These are phyloP conservation scores for Scaptomyza polygonia DNA, from an alignment of 2,888 invertebrate genomes.

Conservation along the genomic window DNA sequence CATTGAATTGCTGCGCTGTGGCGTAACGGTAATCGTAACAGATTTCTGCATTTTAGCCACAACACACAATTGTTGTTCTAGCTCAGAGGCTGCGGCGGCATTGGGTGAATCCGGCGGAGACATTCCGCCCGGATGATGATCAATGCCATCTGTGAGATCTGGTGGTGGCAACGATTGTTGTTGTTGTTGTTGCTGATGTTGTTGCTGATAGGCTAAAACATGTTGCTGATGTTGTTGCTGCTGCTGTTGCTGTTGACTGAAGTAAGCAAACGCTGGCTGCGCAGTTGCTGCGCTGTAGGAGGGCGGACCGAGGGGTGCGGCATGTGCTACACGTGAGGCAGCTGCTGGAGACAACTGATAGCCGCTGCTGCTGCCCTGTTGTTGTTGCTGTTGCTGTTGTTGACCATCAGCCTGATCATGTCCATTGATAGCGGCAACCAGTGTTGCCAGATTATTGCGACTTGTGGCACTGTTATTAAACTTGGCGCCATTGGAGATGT, in stretches of 20 bases:
- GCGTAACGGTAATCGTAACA: slow-evolving; percentile 88
- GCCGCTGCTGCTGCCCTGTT: slow-evolving; percentile 35
- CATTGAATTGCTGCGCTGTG: slow-evolving; percentile 92
- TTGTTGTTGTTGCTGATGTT: slow-evolving; percentile 40
- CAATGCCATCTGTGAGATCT: slow-evolving; percentile 76
- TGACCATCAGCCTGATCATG: slow-evolving; percentile 57
- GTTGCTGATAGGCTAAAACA: slow-evolving; percentile 45
- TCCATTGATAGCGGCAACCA: slow-evolving; percentile 77
- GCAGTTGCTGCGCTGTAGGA: slow-evolving; percentile 80
- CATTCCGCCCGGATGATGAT: slow-evolving; percentile 59
- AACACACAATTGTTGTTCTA: slow-evolving; percentile 83
- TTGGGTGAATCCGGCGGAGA: slow-evolving; percentile 71
- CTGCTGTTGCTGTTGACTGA: slow-evolving; percentile 50
- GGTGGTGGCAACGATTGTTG: slow-evolving; percentile 63
- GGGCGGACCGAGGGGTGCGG: slow-evolving; percentile 70
- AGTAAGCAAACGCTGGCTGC: slow-evolving; percentile 67
- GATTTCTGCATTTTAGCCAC: slow-evolving; percentile 86
- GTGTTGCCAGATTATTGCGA: slow-evolving; percentile 70
- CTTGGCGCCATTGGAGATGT: slow-evolving; percentile 65
- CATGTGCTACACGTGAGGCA: slow-evolving; percentile 63
- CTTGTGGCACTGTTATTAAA: slow-evolving; percentile 66
- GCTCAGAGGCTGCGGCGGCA: slow-evolving; percentile 56
- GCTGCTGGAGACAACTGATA: slow-evolving; percentile 81
- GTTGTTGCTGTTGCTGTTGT: background rate
- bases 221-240: slow-evolving; percentile 52